Conservation (phyloP, 2,113 vertebrate genomes). For the Scartelaos histophorus region DNA sequence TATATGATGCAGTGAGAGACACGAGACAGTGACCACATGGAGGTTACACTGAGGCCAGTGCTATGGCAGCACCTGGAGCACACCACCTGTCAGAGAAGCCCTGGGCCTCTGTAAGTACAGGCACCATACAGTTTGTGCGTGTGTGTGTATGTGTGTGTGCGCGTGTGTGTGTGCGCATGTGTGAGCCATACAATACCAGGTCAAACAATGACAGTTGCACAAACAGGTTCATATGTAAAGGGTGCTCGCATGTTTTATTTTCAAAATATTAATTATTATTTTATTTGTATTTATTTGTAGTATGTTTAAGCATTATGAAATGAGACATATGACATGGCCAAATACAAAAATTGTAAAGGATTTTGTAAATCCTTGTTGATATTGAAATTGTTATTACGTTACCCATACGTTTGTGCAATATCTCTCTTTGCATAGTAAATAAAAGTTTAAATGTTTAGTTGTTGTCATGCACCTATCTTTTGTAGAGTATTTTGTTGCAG, state of each 20-base stretch:
- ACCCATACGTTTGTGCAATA: constrained; percentile 88
- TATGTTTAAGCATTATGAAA: constrained; percentile 66
- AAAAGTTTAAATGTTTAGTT: constrained; percentile 81
- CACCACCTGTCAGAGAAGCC: constrained; percentile 67
- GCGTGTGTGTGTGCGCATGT: constrained; percentile 15
- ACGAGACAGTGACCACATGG: constrained; percentile 66
- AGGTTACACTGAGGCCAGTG: constrained; percentile 65
- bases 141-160: too few species aligned
- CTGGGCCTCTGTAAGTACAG: constrained; percentile 64
- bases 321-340: constrained; percentile 60
- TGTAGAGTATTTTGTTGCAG: constrained; percentile 81
- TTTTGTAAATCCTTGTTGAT: constrained; percentile 61
- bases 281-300: constrained; percentile 21
- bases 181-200: constrained; percentile 59
- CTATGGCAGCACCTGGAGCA: constrained; percentile 71
- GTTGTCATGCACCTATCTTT: constrained; percentile 90
- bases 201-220: constrained; percentile 61
- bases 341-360: constrained; percentile 67
- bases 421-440: constrained; percentile 98
- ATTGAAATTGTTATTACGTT: constrained; percentile 67
- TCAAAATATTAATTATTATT: constrained; percentile 33
- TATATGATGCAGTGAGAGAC: constrained; percentile 77
- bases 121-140: constrained; percentile 60
- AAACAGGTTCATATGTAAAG: constrained; percentile 63
- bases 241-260: constrained; percentile 47